Conservation (phyloP, 92 coral and sea anemone species). For the Galaxea fascicularis region DNA sequence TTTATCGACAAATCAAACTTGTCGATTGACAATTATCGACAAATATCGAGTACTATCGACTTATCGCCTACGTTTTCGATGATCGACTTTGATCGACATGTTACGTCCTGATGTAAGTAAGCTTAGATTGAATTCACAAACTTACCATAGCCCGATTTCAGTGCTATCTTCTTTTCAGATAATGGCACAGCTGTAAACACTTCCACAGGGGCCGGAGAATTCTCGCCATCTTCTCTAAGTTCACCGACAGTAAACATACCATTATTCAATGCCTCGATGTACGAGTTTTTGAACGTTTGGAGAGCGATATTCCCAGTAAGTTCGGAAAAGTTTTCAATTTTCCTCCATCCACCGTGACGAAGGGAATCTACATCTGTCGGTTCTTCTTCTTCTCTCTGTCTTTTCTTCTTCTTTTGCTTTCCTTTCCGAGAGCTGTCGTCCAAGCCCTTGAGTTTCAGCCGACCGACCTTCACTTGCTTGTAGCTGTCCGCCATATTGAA, state of each 20-base stretch:
- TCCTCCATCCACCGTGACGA: slow-evolving; percentile 98
- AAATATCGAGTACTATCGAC: too few relatives aligned
- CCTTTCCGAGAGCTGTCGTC: slow-evolving; percentile 76
- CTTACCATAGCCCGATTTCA: slow-evolving; percentile 97
- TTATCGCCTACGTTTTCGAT: too few relatives aligned
- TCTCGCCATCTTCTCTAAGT: slow-evolving; percentile 84
- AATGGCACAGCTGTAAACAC: slow-evolving; percentile 90
- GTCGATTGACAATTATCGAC: too few relatives aligned
- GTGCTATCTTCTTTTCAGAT: slow-evolving; percentile 84
- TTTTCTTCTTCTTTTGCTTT: slow-evolving; percentile 85
- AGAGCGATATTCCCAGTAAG: slow-evolving; percentile 81
- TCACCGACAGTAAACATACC: slow-evolving; percentile 83
- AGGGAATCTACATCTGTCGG: slow-evolving; percentile 79
- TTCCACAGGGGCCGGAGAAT: slow-evolving; percentile 98
- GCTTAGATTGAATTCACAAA: not conserved
- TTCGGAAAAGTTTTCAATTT: slow-evolving; percentile 67
- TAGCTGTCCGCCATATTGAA: slow-evolving; percentile 65
- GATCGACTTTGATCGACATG: too few relatives aligned
- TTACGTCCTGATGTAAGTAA: too few relatives aligned
- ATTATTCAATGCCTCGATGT: slow-evolving; percentile 84
- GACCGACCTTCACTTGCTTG: slow-evolving; percentile 90
- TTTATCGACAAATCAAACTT: too few relatives aligned
- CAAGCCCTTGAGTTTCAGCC: slow-evolving; percentile 86
- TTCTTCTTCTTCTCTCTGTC: slow-evolving; percentile 78
- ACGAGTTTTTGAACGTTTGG: slow-evolving; percentile 78